Evolutionary conservation across 1,140 invertebrate genomes (phyloP).

Genomic region (Polypedilum pembai): DNA sequence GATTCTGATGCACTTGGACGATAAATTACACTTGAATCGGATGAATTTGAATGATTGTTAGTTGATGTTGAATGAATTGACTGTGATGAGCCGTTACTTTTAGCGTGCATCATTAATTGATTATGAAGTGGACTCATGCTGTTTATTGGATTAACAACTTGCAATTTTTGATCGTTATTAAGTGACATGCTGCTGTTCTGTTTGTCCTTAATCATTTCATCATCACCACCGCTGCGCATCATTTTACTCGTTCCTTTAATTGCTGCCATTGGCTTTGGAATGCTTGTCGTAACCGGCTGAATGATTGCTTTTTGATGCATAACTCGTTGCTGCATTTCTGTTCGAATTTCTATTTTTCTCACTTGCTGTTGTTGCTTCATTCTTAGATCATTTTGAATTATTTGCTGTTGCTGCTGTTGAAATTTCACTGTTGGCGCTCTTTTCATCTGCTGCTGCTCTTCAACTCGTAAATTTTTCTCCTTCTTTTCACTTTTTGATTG

Average conservation of each 20-base stretch:
- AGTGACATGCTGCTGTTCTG: conserved; percentile 37
- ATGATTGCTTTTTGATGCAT: background rate
- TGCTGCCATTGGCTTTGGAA: conserved; percentile 82
- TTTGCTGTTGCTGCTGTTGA: conserved; percentile 23
- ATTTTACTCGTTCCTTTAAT: conserved; percentile 72
- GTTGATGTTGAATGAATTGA: conserved; percentile 49
- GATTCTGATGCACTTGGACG: conserved; percentile 53
- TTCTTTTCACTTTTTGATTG: conserved; percentile 19
- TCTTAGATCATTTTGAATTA: conserved; percentile 24
- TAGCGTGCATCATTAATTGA: background rate
- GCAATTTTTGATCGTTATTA: background rate
- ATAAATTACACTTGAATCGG: conserved; percentile 61
- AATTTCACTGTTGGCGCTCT: conserved; percentile 29
- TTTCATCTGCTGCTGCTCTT: conserved; percentile 23
- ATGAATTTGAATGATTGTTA: conserved; percentile 56
- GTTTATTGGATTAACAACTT: conserved; percentile 21
- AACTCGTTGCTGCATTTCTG: conserved; percentile 38
- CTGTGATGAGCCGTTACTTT: background rate
- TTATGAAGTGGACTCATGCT: conserved; percentile 22
- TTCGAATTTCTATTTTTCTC: conserved; percentile 38
- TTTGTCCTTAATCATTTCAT: conserved; percentile 30
- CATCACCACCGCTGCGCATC: conserved; percentile 39
- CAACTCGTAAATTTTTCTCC: background rate
- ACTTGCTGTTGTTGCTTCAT: background rate
- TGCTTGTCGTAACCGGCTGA: conserved; percentile 50